Evolutionary conservation across 2,113 vertebrate genomes (phyloP).

Genomic region (Coptodon rendalli): DNA sequence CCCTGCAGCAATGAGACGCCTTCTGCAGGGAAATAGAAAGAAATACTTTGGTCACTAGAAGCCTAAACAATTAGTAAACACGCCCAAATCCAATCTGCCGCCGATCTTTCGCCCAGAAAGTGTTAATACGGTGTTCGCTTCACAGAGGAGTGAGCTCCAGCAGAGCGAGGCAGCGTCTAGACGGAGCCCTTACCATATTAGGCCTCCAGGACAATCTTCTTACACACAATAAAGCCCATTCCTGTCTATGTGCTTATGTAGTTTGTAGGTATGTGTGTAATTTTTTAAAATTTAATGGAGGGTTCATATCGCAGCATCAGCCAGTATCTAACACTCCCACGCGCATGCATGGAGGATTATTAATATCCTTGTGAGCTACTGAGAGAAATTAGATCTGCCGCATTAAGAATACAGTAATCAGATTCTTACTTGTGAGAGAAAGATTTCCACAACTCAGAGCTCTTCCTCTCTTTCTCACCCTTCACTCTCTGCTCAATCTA

Average conservation of each 20-base stretch:
- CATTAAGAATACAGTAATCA: constrained; percentile 1
- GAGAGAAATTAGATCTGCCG: constrained; percentile 4
- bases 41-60: background rate
- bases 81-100: background rate
- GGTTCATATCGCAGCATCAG: constrained; percentile 1
- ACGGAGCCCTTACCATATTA: constrained; percentile 42
- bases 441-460: background rate
- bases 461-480: background rate
- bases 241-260: background rate
- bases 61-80: background rate
- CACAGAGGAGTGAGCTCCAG: background rate
- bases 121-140: background rate
- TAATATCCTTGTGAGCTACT: background rate
- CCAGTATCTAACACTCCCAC: constrained; percentile 5
- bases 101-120: background rate
- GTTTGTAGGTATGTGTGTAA: background rate
- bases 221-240: constrained; percentile 1
- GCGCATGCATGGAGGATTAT: background rate
- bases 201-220: constrained; percentile 34
- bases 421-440: background rate
- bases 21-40: background rate
- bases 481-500: background rate
- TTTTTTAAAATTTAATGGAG: background rate
- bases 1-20: background rate
- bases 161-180: constrained; percentile 17